Conservation (phyloP, 2,888 invertebrate species). For the Sinentomon sp. region DNA sequence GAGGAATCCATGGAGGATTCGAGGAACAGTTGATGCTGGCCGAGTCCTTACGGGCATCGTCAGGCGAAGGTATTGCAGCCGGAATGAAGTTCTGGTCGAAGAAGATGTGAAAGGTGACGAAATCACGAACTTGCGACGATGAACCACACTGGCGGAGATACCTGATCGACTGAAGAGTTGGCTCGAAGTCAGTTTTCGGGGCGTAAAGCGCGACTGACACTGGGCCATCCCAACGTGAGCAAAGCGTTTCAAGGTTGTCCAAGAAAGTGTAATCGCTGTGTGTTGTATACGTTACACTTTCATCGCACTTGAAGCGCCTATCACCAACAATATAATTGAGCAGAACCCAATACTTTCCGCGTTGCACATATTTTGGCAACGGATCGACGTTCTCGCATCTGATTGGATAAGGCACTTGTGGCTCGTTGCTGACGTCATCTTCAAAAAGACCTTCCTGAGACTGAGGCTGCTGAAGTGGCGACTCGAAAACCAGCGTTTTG, state of each 20-base stretch:
- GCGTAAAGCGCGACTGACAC: slow-evolving; percentile 64
- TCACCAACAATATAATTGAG: slow-evolving; percentile 57
- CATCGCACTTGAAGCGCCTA: slow-evolving; percentile 38
- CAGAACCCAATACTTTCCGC: slow-evolving; percentile 63
- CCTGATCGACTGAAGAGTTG: slow-evolving; percentile 47
- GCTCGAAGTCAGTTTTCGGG: slow-evolving; percentile 51
- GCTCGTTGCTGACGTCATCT: no score
- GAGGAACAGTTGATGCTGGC: slow-evolving; percentile 8
- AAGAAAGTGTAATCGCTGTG: slow-evolving; percentile 76
- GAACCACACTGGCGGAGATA: slow-evolving; percentile 44
- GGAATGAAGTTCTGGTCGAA: slow-evolving; percentile 67
- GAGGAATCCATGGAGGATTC: slow-evolving; percentile 8
- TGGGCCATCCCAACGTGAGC: slow-evolving; percentile 66
- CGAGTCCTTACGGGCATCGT: slow-evolving; percentile 3
- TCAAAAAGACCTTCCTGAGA: no score
- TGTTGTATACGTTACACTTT: slow-evolving; percentile 68
- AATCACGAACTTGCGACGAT: slow-evolving; percentile 37
- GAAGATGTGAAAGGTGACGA: slow-evolving; percentile 65
- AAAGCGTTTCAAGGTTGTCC: slow-evolving; percentile 56
- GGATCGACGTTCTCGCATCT: slow-evolving; percentile 37
- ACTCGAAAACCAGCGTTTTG: no score
- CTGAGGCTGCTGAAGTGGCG: no score
- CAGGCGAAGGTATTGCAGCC: slow-evolving; percentile 17
- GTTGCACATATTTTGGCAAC: slow-evolving; percentile 32
- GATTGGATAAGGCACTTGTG: no score